Evolutionary conservation across 2,113 vertebrate genomes (phyloP).

Genomic region (Callopanchax toddi): DNA sequence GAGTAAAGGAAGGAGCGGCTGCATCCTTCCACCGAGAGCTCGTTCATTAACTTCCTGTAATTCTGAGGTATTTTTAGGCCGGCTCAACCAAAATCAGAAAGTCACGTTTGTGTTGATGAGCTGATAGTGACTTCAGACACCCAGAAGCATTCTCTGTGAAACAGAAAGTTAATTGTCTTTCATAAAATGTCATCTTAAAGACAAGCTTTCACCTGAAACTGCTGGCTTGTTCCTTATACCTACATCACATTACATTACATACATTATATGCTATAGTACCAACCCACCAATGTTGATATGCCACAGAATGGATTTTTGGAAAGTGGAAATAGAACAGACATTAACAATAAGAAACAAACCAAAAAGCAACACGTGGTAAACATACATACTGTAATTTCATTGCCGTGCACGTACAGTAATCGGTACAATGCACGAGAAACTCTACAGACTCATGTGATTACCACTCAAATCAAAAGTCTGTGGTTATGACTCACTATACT

Average conservation of each 20-base stretch:
- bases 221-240: background rate
- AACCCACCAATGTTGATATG: no score
- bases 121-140: background rate
- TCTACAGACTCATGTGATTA: constrained; percentile 19
- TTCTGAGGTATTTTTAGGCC: background rate
- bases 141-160: background rate
- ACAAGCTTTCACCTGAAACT: background rate
- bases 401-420: constrained; percentile 18
- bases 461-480: constrained; percentile 51
- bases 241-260: no score
- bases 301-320: no score
- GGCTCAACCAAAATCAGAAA: background rate
- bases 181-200: background rate
- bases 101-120: background rate
- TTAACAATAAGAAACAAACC: constrained; percentile 8
- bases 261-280: no score
- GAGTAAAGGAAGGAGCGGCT: background rate
- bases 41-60: background rate
- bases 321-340: background rate
- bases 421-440: constrained; percentile 33
- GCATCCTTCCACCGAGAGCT: background rate
- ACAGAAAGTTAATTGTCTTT: background rate
- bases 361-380: background rate
- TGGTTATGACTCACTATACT: constrained; percentile 63
- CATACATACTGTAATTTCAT: constrained; percentile 23